phyloP scores from a whole-genome alignment of 2,888 invertebrate genomes.

The Harmothoe impar region DNA sequence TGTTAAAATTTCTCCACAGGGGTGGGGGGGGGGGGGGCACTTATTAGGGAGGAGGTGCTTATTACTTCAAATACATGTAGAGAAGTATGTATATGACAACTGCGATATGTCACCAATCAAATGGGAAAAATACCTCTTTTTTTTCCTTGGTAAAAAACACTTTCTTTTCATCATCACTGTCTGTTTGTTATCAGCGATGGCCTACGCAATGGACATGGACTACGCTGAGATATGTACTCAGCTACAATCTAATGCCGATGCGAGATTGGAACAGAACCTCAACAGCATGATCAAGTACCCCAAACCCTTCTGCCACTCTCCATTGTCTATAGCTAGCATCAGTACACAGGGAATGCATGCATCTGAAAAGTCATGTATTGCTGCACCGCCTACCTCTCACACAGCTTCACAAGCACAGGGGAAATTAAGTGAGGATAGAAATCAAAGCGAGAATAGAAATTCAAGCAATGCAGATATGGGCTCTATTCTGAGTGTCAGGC shows the following conservation, averaged over 20 bases:
- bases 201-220: slow-evolving; percentile 12
- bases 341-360: neutral
- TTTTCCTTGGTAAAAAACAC: no score
- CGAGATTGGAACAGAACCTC: neutral
- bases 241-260: neutral
- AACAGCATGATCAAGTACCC: slow-evolving; percentile 3
- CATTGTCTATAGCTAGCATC: neutral
- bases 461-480: neutral
- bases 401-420: neutral
- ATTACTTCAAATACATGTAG: no score
- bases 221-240: neutral
- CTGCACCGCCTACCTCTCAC: neutral
- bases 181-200: neutral
- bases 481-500: neutral
- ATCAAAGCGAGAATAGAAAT: neutral
- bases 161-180: no score
- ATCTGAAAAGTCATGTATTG: no score
- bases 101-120: no score
- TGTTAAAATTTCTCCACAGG: no score
- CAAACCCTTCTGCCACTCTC: neutral
- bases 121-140: no score
- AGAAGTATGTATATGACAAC: no score
- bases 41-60: no score
- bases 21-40: no score
- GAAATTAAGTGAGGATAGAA: neutral